Conservation (phyloP, 2,888 invertebrate species). For the Hypomecis atomaria region DNA sequence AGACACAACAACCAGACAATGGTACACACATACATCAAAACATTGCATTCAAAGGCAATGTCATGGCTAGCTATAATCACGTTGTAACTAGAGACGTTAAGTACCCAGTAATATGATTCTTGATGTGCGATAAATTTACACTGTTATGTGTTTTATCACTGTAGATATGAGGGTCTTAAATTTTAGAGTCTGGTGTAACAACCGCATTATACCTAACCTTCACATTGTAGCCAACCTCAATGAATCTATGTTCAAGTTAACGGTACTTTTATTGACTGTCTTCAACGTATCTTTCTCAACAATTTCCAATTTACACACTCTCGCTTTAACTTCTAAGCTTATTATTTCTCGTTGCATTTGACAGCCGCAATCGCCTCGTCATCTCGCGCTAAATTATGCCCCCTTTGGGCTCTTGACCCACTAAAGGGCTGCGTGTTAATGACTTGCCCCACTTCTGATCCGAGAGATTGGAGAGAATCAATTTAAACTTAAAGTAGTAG, state of each 20-base stretch:
- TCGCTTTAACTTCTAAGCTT: slow-evolving; percentile 16
- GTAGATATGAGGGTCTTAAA: neutral
- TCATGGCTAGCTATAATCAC: neutral
- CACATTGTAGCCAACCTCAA: neutral
- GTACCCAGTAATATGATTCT: neutral
- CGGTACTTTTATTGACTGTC: slow-evolving; percentile 5
- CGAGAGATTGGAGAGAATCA: slow-evolving; percentile 13
- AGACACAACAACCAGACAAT: no score
- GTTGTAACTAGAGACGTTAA: neutral
- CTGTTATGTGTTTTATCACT: neutral
- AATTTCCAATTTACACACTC: slow-evolving; percentile 22
- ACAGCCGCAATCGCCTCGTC: slow-evolving; percentile 36
- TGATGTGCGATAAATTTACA: neutral
- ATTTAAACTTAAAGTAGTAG: slow-evolving; percentile 6
- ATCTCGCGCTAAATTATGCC: slow-evolving; percentile 38
- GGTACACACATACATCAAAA: neutral
- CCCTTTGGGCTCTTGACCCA: slow-evolving; percentile 31
- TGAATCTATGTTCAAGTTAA: neutral
- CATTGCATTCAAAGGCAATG: neutral
- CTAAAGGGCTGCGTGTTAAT: slow-evolving; percentile 32
- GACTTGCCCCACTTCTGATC: slow-evolving; percentile 26
- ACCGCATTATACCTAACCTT: neutral
- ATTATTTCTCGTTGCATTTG: slow-evolving; percentile 30
- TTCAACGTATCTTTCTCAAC: slow-evolving; percentile 11
- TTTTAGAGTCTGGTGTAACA: neutral